Evolutionary conservation across 2,888 invertebrate genomes (phyloP).

Genomic region (Drosophila testacea): DNA sequence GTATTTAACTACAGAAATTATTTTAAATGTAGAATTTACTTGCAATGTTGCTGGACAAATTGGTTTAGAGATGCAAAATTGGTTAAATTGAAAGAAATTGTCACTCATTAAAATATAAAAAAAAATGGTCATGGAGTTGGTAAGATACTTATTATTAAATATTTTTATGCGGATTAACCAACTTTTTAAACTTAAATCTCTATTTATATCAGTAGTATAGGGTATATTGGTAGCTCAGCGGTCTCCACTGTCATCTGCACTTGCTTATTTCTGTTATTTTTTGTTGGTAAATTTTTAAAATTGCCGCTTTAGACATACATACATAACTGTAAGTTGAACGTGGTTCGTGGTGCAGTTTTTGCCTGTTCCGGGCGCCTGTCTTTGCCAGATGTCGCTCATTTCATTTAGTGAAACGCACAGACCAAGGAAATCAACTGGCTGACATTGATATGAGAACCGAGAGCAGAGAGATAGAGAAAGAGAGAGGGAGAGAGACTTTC

Average conservation of each 20-base stretch:
- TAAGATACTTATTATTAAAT: no score
- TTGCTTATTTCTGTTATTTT: neutral
- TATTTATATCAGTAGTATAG: neutral
- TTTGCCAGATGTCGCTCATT: slow-evolving; percentile 69
- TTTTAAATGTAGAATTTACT: neutral
- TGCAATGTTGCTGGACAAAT: no score
- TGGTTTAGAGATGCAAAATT: no score
- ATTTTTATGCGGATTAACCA: no score
- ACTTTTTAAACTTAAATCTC: no score
- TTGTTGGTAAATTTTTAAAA: slow-evolving; percentile 62
- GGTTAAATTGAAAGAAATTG: neutral
- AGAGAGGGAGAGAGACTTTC: neutral
- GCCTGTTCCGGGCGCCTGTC: slow-evolving; percentile 26
- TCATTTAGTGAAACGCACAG: slow-evolving; percentile 47
- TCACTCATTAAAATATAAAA: neutral
- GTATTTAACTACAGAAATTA: no score
- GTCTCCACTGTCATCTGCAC: neutral
- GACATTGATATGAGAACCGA: slow-evolving; percentile 49
- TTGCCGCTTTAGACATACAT: slow-evolving; percentile 66
- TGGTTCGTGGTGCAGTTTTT: slow-evolving; percentile 21
- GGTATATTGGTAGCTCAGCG: slow-evolving; percentile 1
- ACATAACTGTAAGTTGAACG: slow-evolving; percentile 64
- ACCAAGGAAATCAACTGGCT: slow-evolving; percentile 68
- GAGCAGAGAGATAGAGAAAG: neutral
- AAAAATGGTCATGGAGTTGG: no score